phyloP scores from a whole-genome alignment of 1,140 invertebrate species.

The Acromyrmex echinatior region DNA sequence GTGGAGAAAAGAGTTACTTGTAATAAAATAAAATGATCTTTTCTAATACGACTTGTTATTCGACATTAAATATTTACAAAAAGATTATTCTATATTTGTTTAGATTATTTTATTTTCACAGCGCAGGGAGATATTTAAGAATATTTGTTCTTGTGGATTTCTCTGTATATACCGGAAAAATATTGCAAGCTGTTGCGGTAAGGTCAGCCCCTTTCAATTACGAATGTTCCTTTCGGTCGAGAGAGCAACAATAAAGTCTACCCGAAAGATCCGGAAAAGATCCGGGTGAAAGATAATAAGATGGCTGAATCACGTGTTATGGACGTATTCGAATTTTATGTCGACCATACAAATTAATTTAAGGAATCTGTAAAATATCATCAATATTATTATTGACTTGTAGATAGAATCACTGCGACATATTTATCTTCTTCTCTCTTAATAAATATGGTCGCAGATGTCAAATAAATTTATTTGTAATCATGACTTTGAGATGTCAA shows the following conservation, averaged over 20 bases:
- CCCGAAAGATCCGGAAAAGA: constrained; percentile 22
- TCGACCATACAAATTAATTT: constrained; percentile 57
- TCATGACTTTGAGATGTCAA: constrained; percentile 9
- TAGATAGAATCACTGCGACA: constrained; percentile 10
- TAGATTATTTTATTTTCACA: background rate
- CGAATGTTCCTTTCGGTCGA: constrained; percentile 19
- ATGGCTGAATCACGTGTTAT: constrained; percentile 29
- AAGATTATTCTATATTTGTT: background rate
- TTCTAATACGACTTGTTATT: background rate
- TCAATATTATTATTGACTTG: constrained; percentile 35
- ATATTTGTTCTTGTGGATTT: background rate
- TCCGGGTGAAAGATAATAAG: background rate
- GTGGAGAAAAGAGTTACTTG: background rate
- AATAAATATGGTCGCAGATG: background rate
- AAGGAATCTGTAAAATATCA: constrained; percentile 21
- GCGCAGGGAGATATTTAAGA: background rate
- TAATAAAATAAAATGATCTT: background rate
- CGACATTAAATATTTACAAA: background rate
- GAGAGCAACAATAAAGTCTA: constrained; percentile 42
- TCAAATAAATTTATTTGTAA: constrained; percentile 42
- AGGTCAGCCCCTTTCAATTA: background rate
- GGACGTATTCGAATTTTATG: constrained; percentile 59
- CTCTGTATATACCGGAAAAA: background rate
- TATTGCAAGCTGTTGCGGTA: background rate
- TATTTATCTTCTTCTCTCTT: constrained; percentile 38